These are phyloP conservation scores for Melanotaenia pygmaea DNA, from an alignment of 2,797 vertebrate species.

Conservation along the genomic window DNA sequence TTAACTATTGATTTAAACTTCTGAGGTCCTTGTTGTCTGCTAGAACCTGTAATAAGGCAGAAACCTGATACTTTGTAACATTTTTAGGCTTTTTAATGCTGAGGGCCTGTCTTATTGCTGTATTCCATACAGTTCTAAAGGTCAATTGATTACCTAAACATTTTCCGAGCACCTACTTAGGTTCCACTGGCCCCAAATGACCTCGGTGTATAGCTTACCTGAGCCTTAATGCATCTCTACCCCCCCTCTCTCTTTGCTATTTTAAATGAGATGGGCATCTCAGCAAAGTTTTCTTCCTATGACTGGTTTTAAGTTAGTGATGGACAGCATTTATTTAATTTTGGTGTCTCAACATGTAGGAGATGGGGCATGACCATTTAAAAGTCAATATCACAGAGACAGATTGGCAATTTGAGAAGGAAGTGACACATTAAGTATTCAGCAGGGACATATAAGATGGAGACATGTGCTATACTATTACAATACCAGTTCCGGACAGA, in stretches of 20 bases:
- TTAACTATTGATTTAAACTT: conserved; percentile 76
- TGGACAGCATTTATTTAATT: conserved; percentile 44
- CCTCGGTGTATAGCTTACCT: conserved; percentile 44
- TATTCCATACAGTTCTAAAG: conserved; percentile 63
- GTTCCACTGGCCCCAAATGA: conserved; percentile 63
- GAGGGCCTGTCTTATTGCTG: conserved; percentile 46
- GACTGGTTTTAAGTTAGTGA: conserved; percentile 31
- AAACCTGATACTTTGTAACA: conserved; percentile 42
- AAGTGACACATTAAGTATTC: conserved; percentile 43
- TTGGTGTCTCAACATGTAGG: conserved; percentile 40
- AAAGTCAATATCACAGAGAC: conserved; percentile 61
- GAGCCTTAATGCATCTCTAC: conserved; percentile 30
- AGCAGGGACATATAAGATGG: conserved; percentile 22
- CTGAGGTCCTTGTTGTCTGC: conserved; percentile 60
- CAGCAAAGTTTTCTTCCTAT: conserved; percentile 36
- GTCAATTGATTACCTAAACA: conserved; percentile 73
- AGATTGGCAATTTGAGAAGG: conserved; percentile 57
- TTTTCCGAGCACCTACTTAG: conserved; percentile 55
- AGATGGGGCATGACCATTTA: conserved; percentile 49
- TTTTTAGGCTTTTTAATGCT: conserved; percentile 52
- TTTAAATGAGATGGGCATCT: conserved; percentile 49
- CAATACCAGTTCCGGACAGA: conserved; percentile 10
- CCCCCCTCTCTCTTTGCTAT: conserved; percentile 7
- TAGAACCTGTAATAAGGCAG: conserved; percentile 50
- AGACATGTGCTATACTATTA: conserved; percentile 36